phyloP scores from a whole-genome alignment of 1,140 invertebrate species.

The Drosophila arawakana region DNA sequence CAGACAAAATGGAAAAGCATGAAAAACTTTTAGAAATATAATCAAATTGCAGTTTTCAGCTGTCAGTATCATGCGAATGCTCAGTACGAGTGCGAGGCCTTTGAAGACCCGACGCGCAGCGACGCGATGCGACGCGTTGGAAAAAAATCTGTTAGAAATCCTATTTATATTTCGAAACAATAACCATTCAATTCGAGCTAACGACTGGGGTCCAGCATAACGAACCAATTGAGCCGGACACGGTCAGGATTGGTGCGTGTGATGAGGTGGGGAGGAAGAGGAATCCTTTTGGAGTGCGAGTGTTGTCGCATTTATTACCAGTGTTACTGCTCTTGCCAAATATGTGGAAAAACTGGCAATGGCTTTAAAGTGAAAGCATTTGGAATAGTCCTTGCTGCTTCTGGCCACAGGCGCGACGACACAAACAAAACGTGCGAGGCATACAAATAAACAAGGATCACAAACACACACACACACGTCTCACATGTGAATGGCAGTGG shows the following conservation, averaged over 20 bases:
- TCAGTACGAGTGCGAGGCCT: constrained; percentile 4
- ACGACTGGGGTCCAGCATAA: constrained; percentile 70
- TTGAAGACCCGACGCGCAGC: constrained; percentile 12
- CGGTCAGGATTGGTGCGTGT: constrained; percentile 32
- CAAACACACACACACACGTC: constrained; percentile 11
- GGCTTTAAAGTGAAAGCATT: constrained; percentile 75
- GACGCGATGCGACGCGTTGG: too few relatives aligned
- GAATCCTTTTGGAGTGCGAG: constrained; percentile 13
- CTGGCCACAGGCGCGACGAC: constrained; percentile 78
- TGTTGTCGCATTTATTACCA: constrained; percentile 79
- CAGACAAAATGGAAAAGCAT: background rate
- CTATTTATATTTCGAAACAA: constrained; percentile 83
- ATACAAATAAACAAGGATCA: constrained; percentile 75
- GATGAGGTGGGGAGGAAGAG: background rate
- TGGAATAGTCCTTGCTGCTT: constrained; percentile 52
- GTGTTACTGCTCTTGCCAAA: constrained; percentile 59
- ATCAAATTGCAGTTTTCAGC: constrained; percentile 80
- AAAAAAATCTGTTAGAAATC: constrained; percentile 76
- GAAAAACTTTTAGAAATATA: constrained; percentile 49
- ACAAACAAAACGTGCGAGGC: constrained; percentile 80
- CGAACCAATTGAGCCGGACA: constrained; percentile 77
- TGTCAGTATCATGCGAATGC: constrained; percentile 47
- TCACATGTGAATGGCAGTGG: background rate
- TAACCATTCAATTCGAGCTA: constrained; percentile 83
- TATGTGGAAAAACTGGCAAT: constrained; percentile 66